A percentile compares a stretch with the other conserved stretches of the same genome.
Evolutionary conservation across 30 jellyfish, hydroid and myxozoan species (phyloP).

Genomic region (Mastigias papua): DNA sequence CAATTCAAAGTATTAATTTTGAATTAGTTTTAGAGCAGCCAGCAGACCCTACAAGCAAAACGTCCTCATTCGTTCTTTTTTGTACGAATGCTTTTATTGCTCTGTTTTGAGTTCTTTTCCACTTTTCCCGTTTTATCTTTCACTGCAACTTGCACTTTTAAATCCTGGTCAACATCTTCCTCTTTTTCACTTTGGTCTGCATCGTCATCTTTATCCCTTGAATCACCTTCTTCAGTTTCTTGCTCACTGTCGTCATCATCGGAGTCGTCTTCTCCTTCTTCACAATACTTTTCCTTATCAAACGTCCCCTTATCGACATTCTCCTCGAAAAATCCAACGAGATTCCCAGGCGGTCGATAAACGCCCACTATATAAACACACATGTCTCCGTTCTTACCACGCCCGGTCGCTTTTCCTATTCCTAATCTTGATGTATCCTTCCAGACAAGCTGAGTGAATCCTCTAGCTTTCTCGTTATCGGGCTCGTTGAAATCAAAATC

Average conservation of each 20-base stretch:
- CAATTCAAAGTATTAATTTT: background rate
- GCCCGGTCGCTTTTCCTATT: conserved; percentile 88
- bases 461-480: conserved; percentile 74
- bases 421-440: conserved; percentile 84
- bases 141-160: background rate
- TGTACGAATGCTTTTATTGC: background rate
- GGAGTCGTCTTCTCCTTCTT: conserved; percentile 34
- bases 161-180: conserved; percentile 16
- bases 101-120: background rate
- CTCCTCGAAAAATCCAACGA: conserved; percentile 74
- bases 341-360: conserved; percentile 95
- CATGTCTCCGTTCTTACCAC: conserved; percentile 57
- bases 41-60: background rate
- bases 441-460: conserved; percentile 98
- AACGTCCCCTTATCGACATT: conserved; percentile 81
- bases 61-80: background rate
- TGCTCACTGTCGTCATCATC: conserved; percentile 6
- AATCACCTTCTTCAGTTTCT: conserved; percentile 7
- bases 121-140: conserved; percentile 12
- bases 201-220: background rate
- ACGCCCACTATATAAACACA: conserved; percentile 94
- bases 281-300: conserved; percentile 53
- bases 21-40: background rate
- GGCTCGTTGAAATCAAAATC: conserved; percentile 68
- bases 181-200: background rate